Evolutionary conservation across 2,797 vertebrate species (phyloP).

Genomic region (Petrocephalus schoutedeni): DNA sequence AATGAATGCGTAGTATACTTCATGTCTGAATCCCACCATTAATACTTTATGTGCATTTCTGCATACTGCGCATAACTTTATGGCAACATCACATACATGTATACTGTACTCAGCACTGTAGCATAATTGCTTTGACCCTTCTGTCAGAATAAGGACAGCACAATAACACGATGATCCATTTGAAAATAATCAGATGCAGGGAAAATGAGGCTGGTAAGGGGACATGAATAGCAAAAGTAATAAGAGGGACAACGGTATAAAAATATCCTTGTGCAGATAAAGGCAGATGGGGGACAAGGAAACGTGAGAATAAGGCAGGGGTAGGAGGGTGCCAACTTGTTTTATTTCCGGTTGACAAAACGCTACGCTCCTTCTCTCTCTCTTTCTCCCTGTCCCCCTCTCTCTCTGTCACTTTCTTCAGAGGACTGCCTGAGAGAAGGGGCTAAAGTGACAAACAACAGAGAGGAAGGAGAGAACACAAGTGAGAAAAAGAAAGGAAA

Average conservation of each 20-base stretch:
- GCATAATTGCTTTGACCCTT: background rate
- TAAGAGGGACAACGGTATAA: constrained; percentile 49
- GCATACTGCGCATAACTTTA: background rate
- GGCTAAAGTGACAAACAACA: constrained; percentile 29
- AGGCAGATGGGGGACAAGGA: constrained; percentile 42
- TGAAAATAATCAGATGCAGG: constrained; percentile 5
- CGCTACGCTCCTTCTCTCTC: constrained; percentile 58
- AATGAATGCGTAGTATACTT: background rate
- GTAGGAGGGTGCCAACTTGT: constrained; percentile 68
- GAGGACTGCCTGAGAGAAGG: constrained; percentile 47
- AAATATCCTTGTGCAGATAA: constrained; percentile 53
- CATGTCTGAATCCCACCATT: background rate
- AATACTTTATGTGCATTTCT: constrained; percentile 18
- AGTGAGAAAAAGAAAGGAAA: constrained; percentile 17
- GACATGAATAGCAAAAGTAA: constrained; percentile 38
- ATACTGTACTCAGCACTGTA: background rate
- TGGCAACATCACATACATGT: background rate
- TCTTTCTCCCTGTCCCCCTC: constrained; percentile 33
- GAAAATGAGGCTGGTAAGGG: constrained; percentile 56
- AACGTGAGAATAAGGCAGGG: constrained; percentile 46
- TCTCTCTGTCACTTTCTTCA: constrained; percentile 58
- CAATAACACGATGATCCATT: background rate
- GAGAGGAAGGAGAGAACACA: constrained; percentile 16
- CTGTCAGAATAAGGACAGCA: background rate
- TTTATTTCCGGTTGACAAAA: constrained; percentile 71